Base-by-base conservation (phyloP, 2,797 vertebrate genomes). In the Chelonia mydas region DNA sequence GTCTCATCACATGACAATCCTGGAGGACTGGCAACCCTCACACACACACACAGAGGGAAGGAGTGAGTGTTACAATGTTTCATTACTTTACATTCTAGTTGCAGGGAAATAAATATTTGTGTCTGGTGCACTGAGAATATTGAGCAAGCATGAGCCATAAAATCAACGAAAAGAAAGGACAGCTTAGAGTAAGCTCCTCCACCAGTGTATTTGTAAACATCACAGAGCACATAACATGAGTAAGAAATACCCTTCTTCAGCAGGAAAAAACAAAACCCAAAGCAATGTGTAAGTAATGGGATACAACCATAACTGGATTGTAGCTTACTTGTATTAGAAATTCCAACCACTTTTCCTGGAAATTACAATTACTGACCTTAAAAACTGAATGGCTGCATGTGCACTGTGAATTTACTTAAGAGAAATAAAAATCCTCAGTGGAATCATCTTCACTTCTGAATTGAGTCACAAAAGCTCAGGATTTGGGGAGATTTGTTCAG, bases 201-300 rank as follows among this genome's bases (percentile, higher is more conserved):
- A 78, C 4, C 19, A 55, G 4, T n/a, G 83, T 65, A 88, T 93
- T 77, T 21, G 68, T 10, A 87, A 49, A 49, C 49, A 59, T 4
- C 12, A 31, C 0, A 0, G 49, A 15, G 6, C 3, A 72, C 4
- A 17, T n/a, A n/a, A 16, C 12, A 65, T 65, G 31, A n/a, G 54
- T 55, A 55, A 55, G 31, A 16, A 17, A 8, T 1, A 33, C 31
- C 61, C 31, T 7, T 87, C 83, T 82, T 47, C 45, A 79, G 8
- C 3, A 41, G 21, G 3, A 7, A 33, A 49, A 65, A 83, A 41
- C 50, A 72, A 27, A 19, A 50, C 65, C 49, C 57, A 87, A 88
- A 7, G 7, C 41, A 83, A 31, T 3, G 8, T 47, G 47, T 50
- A 33, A 47, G 47, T 50, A 33, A 78, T 83, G 68, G 49, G 59